Percentiles rank a stretch among this genome's conserved stretches.
Conservation (phyloP, 2,113 vertebrate genomes). For the Nematolebias whitei region DNA sequence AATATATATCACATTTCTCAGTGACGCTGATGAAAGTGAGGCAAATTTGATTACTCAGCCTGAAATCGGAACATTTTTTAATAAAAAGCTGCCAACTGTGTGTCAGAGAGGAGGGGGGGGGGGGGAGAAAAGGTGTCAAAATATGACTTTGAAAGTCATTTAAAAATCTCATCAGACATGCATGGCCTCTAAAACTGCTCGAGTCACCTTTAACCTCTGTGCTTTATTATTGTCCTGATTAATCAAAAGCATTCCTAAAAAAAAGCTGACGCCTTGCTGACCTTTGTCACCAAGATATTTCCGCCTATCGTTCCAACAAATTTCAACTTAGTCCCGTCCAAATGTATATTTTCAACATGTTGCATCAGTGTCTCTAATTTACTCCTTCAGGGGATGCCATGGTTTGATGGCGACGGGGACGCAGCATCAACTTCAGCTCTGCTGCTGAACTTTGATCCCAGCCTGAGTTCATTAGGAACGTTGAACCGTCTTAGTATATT, state of each 20-base stretch:
- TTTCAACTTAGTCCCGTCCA: constrained; percentile 36
- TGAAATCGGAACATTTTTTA: constrained; percentile 44
- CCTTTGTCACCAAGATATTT: constrained; percentile 55
- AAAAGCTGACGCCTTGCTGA: constrained; percentile 64
- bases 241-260: too few relatives aligned
- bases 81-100: constrained; percentile 31
- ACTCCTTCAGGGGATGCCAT: constrained; percentile 23
- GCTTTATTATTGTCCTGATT: constrained; percentile 5
- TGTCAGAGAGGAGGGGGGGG: constrained; percentile 3
- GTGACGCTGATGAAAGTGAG: constrained; percentile 56
- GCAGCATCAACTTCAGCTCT: constrained; percentile 15
- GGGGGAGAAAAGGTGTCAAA: constrained; percentile 3
- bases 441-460: constrained; percentile 37
- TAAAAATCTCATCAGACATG: constrained; percentile 55
- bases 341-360: constrained; percentile 63
- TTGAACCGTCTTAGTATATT: constrained; percentile 65
- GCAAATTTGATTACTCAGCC: constrained; percentile 66
- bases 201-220: constrained; percentile 64
- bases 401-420: constrained; percentile 15
- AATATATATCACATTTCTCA: constrained; percentile 51
- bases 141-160: constrained; percentile 49
- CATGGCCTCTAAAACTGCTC: constrained; percentile 13
- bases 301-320: constrained; percentile 41
- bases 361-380: constrained; percentile 51
- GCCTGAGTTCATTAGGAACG: constrained; percentile 56